Conservation (phyloP, 2,888 invertebrate genomes). For the Petrolisthes cinctipes region DNA sequence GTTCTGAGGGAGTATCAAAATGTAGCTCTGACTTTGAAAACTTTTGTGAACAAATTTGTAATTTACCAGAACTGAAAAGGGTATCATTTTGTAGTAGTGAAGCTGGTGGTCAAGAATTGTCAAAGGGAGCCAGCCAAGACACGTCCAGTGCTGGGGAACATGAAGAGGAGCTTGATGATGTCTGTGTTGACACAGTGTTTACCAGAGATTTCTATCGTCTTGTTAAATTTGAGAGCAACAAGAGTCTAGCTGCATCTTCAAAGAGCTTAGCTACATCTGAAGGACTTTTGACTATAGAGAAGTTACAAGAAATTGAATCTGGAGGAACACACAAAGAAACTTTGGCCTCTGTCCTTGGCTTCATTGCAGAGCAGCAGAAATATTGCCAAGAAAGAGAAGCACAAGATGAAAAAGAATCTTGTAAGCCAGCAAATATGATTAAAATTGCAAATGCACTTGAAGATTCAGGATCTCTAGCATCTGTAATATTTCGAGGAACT, state of each 20-base stretch:
- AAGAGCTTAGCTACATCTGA: conserved; percentile 67
- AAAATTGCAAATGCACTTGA: conserved; percentile 30
- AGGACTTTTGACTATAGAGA: conserved; percentile 68
- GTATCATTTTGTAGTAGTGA: conserved; percentile 59
- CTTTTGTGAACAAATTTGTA: conserved; percentile 63
- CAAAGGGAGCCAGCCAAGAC: conserved; percentile 61
- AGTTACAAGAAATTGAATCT: conserved; percentile 57
- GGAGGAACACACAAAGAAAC: conserved; percentile 71
- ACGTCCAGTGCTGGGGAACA: conserved; percentile 54
- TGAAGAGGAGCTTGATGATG: conserved; percentile 62
- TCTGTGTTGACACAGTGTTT: conserved; percentile 73
- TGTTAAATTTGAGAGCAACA: conserved; percentile 85
- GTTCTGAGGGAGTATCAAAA: conserved; percentile 61
- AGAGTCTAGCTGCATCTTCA: conserved; percentile 81
- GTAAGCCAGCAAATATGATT: conserved; percentile 38
- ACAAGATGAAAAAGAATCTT: conserved; percentile 70
- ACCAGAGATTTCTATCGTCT: conserved; percentile 84
- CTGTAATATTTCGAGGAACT: conserved; percentile 39
- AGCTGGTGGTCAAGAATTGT: conserved; percentile 70
- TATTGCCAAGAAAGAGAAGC: conserved; percentile 77
- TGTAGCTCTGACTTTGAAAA: conserved; percentile 64
- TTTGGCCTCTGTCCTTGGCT: conserved; percentile 80
- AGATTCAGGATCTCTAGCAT: conserved; percentile 33
- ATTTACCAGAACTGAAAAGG: conserved; percentile 59
- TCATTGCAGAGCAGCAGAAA: conserved; percentile 83